Base-by-base conservation (phyloP, 2,797 vertebrate species). In the Trachops cirrhosus region DNA sequence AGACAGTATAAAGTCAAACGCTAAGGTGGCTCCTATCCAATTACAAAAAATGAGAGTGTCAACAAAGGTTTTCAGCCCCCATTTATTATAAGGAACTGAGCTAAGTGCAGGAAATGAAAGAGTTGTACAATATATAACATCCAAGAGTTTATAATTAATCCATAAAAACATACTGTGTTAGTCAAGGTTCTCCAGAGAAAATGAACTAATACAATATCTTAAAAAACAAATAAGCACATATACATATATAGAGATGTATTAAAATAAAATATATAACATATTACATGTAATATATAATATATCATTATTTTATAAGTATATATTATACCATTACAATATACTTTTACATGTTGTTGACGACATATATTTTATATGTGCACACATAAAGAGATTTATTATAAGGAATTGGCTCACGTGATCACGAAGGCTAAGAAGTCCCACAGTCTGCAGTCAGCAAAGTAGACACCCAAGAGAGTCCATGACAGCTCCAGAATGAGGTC, bases 1-100 rank as follows among this genome's bases (percentile, higher is more conserved):
- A 96, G 88, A 75, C 67, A 86, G 52, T 59, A 91, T 59, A 86
- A 93, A 89, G 34, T 77, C 84, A 87, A 90, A 93, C 12, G 88
- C n/a, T 18, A 73, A 19, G 7, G 84, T 75, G 54, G 32, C n/a
- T 37, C 78, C 54, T 22, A 93, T 70, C 44, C 34, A 93, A 85
- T 95, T 26, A 11, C 50, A 67, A 39, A 89, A 93, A 75, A 37
- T 89, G 62, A 84, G 52, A 67, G 14, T 64, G 48, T 78, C 79
- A 89, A 92, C 57, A 93, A 92, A 68, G 19, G 6, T 73, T 94
- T 75, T 87, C 70, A 96, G 24, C 15, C 32, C 34, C 54, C 32
- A 78, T 74, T 87, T 90, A 85, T 74, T 85, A 9, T 70, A 39
- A 96, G 71, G n/a, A 92, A 74, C 52, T 70, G 16, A 86, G 71